These are phyloP conservation scores for Cuculus canorus DNA, from an alignment of 2,797 vertebrate species.

Conservation along the genomic window DNA sequence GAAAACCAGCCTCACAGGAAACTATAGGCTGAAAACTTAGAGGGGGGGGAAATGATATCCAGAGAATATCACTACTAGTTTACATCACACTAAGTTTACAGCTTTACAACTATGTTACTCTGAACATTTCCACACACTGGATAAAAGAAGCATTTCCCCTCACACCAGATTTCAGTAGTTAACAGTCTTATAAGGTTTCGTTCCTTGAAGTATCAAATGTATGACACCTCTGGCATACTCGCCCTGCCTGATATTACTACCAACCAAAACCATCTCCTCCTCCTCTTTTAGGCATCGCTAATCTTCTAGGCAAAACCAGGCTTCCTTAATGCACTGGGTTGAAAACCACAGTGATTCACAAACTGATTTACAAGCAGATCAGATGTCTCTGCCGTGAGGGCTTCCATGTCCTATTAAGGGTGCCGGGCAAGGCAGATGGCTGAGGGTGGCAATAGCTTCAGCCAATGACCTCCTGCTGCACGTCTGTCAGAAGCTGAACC, in stretches of 20 bases:
- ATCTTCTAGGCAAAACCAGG: background rate
- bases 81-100: background rate
- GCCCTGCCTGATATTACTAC: background rate
- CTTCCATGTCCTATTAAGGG: background rate
- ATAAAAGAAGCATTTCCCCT: background rate
- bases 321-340: background rate
- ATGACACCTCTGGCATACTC: background rate
- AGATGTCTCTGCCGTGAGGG: conserved; percentile 13
- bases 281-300: background rate
- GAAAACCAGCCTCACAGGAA: background rate
- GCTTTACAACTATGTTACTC: background rate
- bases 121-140: background rate
- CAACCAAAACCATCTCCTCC: background rate
- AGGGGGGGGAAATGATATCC: rapidly evolving
- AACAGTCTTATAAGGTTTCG: background rate
- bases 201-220: background rate
- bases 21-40: background rate
- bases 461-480: background rate
- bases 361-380: conserved; percentile 34
- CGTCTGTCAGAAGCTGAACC: background rate
- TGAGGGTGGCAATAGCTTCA: background rate
- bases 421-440: background rate
- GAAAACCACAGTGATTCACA: background rate
- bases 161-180: background rate
- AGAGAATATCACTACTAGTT: background rate